A percentile compares a stretch with the other conserved stretches of the same genome.
Evolutionary conservation across 2,113 vertebrate genomes (phyloP).

Genomic region (Entomyzon cyanotis): DNA sequence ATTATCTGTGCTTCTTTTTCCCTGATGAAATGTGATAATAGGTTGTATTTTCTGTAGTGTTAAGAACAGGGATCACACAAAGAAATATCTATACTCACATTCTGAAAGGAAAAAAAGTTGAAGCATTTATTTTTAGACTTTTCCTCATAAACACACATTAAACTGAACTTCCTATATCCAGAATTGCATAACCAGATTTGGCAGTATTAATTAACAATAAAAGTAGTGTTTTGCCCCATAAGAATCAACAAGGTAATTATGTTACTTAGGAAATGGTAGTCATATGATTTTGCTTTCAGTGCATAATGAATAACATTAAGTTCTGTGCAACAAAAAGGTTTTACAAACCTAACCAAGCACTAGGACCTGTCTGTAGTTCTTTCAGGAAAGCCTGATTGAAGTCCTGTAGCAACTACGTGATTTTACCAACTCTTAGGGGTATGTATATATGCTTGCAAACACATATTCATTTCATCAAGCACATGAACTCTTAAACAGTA

Average conservation of each 20-base stretch:
- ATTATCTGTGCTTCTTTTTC: background rate
- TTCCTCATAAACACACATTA: conserved; percentile 28
- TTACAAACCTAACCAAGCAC: conserved; percentile 7
- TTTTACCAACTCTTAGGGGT: background rate
- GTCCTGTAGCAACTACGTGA: background rate
- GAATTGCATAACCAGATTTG: conserved; percentile 72
- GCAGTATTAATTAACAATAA: conserved; percentile 75
- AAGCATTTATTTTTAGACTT: conserved; percentile 53
- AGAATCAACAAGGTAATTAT: conserved; percentile 71
- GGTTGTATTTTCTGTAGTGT: background rate
- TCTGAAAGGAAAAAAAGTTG: background rate
- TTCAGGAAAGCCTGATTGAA: background rate
- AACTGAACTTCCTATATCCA: conserved; percentile 66
- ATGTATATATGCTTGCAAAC: background rate
- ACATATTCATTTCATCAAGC: background rate
- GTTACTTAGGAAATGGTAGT: conserved; percentile 65
- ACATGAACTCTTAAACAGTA: background rate
- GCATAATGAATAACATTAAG: conserved; percentile 48
- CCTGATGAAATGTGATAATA: conserved; percentile 29
- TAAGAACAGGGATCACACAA: conserved; percentile 18
- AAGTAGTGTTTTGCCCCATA: conserved; percentile 68
- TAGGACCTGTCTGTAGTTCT: conserved; percentile 15
- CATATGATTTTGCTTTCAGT: conserved; percentile 73
- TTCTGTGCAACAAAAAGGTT: conserved; percentile 40
- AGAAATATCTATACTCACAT: conserved; percentile 1